These are phyloP conservation scores for Columba janthina DNA, from an alignment of 2,113 vertebrate species.

Conservation along the genomic window DNA sequence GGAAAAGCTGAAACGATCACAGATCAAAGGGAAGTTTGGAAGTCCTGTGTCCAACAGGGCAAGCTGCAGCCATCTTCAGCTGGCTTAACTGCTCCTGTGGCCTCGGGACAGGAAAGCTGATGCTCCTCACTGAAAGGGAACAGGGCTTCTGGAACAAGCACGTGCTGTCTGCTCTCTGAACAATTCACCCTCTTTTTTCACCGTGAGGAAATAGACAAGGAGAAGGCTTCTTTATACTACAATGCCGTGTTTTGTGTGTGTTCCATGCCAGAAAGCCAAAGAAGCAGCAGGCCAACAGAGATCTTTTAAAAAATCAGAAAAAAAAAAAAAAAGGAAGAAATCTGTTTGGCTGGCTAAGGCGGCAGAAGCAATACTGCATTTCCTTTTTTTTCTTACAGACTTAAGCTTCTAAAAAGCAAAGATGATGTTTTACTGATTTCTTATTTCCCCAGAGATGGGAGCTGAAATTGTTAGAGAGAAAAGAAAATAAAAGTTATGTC, in stretches of 20 bases:
- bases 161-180: not conserved
- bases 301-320: not conserved
- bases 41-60: not conserved
- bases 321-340: not conserved
- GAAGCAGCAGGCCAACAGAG: not conserved
- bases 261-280: not conserved
- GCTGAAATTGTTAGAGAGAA: not conserved
- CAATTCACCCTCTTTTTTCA: not conserved
- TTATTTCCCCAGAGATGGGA: constrained; percentile 24
- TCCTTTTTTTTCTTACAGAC: not conserved
- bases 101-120: not conserved
- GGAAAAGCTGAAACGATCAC: not conserved
- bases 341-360: not conserved
- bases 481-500: constrained; percentile 7
- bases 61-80: not conserved
- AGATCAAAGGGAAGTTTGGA: not conserved
- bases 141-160: not conserved
- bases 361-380: not conserved
- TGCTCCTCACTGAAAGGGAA: not conserved
- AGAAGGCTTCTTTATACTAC: not conserved
- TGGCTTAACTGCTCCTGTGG: not conserved
- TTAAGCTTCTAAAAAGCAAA: not conserved
- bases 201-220: rapidly evolving
- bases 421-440: not conserved
- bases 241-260: not conserved